Base-by-base conservation (phyloP, 1,140 invertebrate genomes). In the Brachionus sp. region DNA sequence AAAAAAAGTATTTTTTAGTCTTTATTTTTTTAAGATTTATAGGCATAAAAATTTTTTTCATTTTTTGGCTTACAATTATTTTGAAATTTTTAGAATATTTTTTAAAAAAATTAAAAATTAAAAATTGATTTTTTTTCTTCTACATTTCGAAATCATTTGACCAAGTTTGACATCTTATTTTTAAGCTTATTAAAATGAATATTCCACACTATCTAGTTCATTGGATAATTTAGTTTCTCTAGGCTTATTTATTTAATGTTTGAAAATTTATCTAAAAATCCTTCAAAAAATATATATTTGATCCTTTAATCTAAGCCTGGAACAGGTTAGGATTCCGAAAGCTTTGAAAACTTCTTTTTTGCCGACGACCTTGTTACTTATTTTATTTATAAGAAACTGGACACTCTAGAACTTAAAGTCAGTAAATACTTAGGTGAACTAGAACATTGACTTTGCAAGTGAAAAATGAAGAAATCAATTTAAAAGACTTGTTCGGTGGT, bases 401-500 rank as follows among this genome's bases (percentile, higher is more conserved):
- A 12, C 19, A 62, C 13, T 62, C 53, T 62, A 62, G 53, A 62
- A 62, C 13, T 62, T 62, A 25, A 62, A 62, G 53, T 62, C 6
- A 62, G 9, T 62, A 62, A 62, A 62, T 62, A 62, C 53, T 62
- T 62, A 62, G 53, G 53, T 62, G 53, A 62, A 62, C 53, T 25
- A 19, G 13, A 62, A 62, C 53, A 62, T 19, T 62, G 53, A 62
- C 53, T 62, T 62, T 62, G 13, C 53, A 62, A 62, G 53, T 62
- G 16, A 62, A 62, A 62, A 62, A 62, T 62, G n/a, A 62, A 62
- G 53, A 62, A 13, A 62, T 62, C 53, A 62, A 19, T 62, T 62
- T 16, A 62, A 62, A 62, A 62, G 53, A 13, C 53, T 62, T 62
- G 53, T 62, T 62, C 53, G n/a, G 10, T 12, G 42, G 42, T 44